Conservation (phyloP, 2,113 vertebrate genomes). For the Taxidea taxus region DNA sequence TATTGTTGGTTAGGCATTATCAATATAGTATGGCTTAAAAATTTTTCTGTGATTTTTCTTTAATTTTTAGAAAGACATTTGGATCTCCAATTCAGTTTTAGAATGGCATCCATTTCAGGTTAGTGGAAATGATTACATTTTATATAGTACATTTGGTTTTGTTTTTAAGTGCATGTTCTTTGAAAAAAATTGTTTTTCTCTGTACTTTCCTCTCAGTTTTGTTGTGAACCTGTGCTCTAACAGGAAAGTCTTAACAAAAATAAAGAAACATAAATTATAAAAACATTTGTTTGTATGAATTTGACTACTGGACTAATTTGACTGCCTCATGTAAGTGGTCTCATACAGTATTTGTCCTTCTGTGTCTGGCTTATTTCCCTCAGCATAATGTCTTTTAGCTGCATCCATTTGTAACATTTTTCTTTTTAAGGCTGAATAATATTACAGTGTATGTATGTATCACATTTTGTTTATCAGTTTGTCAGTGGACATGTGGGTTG, state of each 20-base stretch:
- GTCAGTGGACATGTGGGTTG: background rate
- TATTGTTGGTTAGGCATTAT: background rate
- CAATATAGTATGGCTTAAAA: background rate
- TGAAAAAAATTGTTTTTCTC: background rate
- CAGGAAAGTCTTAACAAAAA: background rate
- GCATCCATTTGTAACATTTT: background rate
- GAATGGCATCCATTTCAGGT: slow-evolving; percentile 74
- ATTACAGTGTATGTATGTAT: background rate
- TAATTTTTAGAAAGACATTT: slow-evolving; percentile 59
- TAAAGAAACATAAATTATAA: background rate
- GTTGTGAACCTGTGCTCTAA: background rate
- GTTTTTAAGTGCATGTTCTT: slow-evolving; percentile 23
- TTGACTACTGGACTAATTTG: background rate
- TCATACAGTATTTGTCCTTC: background rate
- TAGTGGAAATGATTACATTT: slow-evolving; percentile 39
- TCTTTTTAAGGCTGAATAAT: background rate
- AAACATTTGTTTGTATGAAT: background rate
- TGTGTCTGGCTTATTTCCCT: background rate
- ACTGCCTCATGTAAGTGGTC: background rate
- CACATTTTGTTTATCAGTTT: background rate
- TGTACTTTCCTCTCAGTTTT: background rate
- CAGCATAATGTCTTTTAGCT: background rate
- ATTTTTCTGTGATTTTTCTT: slow-evolving; percentile 13
- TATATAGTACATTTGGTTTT: slow-evolving; percentile 6
- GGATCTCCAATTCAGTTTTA: slow-evolving; percentile 28